These are phyloP conservation scores for Tortrix viridana DNA, from an alignment of 2,888 invertebrate genomes.

Conservation along the genomic window DNA sequence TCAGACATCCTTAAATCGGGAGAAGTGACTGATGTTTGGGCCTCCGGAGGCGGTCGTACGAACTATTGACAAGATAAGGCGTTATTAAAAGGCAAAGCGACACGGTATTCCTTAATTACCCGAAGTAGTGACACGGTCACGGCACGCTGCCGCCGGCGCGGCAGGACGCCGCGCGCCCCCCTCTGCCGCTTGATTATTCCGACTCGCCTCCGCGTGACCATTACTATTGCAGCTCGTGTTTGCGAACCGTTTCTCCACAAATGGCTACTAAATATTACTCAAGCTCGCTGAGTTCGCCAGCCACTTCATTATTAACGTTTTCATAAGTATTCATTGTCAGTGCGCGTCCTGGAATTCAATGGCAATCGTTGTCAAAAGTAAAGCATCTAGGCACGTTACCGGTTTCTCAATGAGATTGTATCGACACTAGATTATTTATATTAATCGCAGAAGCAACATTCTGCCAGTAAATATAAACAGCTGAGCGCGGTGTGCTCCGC, in stretches of 20 bases:
- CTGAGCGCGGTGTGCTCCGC: too few species aligned
- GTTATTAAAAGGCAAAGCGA: too few species aligned
- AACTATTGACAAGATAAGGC: too few species aligned
- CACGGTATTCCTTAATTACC: too few species aligned
- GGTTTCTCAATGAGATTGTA: too few species aligned
- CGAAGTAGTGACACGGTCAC: not conserved
- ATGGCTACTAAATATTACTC: not conserved
- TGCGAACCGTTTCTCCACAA: not conserved
- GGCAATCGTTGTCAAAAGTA: too few species aligned
- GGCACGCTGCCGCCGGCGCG: not conserved
- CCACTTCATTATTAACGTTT: not conserved
- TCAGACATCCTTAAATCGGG: not conserved
- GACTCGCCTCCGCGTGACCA: not conserved
- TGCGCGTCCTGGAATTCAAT: not conserved
- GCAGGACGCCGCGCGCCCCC: too few species aligned
- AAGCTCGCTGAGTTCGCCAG: not conserved
- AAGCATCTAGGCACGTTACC: too few species aligned
- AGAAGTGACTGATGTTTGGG: not conserved
- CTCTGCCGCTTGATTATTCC: not conserved
- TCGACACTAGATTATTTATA: too few species aligned
- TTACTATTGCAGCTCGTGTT: conserved; percentile 1
- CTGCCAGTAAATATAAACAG: too few species aligned
- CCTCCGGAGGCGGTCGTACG: not conserved
- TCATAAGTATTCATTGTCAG: not conserved
- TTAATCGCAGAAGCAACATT: too few species aligned